Base-by-base conservation (phyloP, 2,888 invertebrate genomes). In the Hedychridium roseum region DNA sequence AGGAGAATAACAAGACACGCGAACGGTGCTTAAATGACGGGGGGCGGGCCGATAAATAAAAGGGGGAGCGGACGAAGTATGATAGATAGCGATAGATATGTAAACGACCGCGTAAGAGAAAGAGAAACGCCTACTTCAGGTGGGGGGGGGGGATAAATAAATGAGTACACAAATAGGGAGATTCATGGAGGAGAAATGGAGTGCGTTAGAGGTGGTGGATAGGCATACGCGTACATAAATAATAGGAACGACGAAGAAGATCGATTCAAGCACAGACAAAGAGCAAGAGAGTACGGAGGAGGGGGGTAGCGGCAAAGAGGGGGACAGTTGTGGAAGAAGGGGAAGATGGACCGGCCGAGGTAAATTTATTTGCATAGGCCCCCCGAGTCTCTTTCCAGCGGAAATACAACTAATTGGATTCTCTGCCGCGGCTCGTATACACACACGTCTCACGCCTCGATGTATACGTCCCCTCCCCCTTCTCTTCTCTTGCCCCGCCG, bases 331-430 rank as follows among this genome's bases (percentile, higher is more conserved):
- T 23, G 11, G 11, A 11, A 12, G 11, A 11, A 12, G 31, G 11
- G 6, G 31, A 12, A 26, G 43, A 44, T 23, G 42, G 32, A 31
- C 45, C 21, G 35, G 48, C 41, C 17, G 46, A 49, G 52, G 52
- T 55, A 59, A 62, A 62, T 62, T 62, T 62, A 62, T 62, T 62
- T 62, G 62, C 62, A 62, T 62, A 62, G 62, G 56, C 62, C 62
- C 62, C 62, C 38, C 46, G 62, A 62, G 62, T 57, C 62, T 62
- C 59, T 62, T 62, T 52, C 48, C 46, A 54, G 57, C 46, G 56
- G 54, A 54, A 62, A 62, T 62, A 62, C 62, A 62, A 62, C 59
- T 62, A 62, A 62, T 62, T 62, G 62, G 62, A 56, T 62, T 62
- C 48, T 38, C 46, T 17, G 44, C 40, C 21, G 20, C 5, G 12